Percentiles rank a stretch among this genome's conserved stretches.
These are phyloP conservation scores for Tenualosa ilisha DNA, from an alignment of 2,797 vertebrate species.

Conservation along the genomic window DNA sequence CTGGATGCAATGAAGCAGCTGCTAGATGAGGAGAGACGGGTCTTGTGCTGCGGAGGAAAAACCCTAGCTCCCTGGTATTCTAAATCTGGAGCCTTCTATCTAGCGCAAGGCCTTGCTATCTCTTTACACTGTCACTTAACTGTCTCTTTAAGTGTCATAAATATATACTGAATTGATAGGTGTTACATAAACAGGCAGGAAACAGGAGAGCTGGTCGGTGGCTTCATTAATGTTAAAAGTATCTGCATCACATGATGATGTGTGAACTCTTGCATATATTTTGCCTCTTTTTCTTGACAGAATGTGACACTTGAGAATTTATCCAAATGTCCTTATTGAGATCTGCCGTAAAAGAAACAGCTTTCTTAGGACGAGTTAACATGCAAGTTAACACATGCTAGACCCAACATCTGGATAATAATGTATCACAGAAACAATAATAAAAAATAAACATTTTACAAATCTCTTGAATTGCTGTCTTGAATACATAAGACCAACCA, in stretches of 20 bases:
- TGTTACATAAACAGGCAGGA: conserved; percentile 25
- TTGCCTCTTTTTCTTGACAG: neutral
- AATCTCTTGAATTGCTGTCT: neutral
- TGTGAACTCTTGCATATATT: neutral
- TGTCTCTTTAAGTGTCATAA: conserved; percentile 36
- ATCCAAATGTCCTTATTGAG: neutral
- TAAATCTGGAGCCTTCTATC: conserved; percentile 15
- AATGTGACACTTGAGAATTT: neutral
- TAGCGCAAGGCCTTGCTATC: neutral
- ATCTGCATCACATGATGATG: conserved; percentile 14
- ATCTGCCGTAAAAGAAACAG: neutral
- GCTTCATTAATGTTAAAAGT: conserved; percentile 27
- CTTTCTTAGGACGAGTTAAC: neutral
- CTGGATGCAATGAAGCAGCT: conserved; percentile 1
- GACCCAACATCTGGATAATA: neutral
- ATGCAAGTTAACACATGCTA: neutral
- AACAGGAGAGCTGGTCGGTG: neutral
- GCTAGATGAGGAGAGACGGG: neutral
- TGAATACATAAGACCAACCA: neutral
- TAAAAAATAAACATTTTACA: neutral
- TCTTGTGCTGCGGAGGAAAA: neutral
- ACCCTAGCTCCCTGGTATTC: conserved; percentile 7
- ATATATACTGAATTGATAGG: conserved; percentile 47
- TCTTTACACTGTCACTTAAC: neutral
- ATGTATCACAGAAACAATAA: neutral